A percentile compares a stretch with the other conserved stretches of the same genome.
Conservation (phyloP, 2,797 vertebrate species). For the Scomberomorus guttatus region DNA sequence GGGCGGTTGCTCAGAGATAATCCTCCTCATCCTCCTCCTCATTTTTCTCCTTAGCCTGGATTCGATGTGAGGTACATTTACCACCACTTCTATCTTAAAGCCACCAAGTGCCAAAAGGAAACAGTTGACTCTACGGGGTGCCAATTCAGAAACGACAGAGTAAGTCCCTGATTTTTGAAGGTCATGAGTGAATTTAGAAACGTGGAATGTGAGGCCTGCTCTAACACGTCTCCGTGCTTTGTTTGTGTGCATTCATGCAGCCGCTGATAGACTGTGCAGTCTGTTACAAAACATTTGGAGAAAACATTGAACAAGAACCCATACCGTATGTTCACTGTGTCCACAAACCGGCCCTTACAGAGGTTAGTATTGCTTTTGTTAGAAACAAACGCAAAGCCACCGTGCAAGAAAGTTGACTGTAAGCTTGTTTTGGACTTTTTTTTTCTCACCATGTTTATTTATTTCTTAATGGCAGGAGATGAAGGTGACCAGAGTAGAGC, state of each 20-base stretch:
- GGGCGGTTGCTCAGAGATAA: background rate
- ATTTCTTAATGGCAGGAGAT: constrained; percentile 66
- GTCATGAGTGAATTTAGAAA: background rate
- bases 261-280: constrained; percentile 82
- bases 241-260: constrained; percentile 69
- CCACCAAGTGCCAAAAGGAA: constrained; percentile 81
- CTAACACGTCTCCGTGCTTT: constrained; percentile 59
- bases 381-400: background rate
- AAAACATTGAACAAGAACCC: constrained; percentile 73
- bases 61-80: constrained; percentile 79
- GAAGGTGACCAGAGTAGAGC: constrained; percentile 53
- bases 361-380: constrained; percentile 61
- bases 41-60: constrained; percentile 68
- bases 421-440: background rate
- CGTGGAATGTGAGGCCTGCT: background rate
- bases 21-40: background rate
- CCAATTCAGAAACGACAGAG: constrained; percentile 81
- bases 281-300: constrained; percentile 81
- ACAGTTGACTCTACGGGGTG: constrained; percentile 60
- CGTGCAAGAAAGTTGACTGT: background rate
- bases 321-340: constrained; percentile 83
- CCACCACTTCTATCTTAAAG: constrained; percentile 84
- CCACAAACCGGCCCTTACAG: constrained; percentile 75
- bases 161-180: constrained; percentile 56
- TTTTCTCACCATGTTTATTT: background rate